Evolutionary conservation across 2,113 vertebrate genomes (phyloP), one percentile per base, ranked within the genome.

Genomic region (Nothocercus nigrocapillus): DNA sequence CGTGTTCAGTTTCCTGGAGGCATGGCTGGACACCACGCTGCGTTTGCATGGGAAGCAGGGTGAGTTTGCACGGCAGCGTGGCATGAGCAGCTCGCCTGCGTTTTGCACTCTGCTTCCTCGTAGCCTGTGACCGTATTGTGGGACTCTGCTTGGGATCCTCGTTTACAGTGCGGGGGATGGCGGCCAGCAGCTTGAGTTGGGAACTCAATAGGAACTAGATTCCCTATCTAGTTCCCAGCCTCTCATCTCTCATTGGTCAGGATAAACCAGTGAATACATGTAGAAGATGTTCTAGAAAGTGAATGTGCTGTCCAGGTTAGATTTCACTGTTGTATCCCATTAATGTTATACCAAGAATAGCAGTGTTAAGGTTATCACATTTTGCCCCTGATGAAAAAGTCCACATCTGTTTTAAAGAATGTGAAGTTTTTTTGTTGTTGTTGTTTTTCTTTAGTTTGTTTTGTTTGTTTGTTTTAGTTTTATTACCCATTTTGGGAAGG

Each of bases 161-260:
- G 20, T 42, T 88, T 13, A 11, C 38, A 58, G 30, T 25, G 6
- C 9, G 18, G 18, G 13, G 38, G 51, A 13, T 13, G 68, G 21
- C 44, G 42, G 32, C 5, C 45, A 32, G n/a, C 25, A 72, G 0
- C 36, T 84, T 7, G 18, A 0, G 10, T 17, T 17, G 14, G 16
- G 14, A n/a, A n/a, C n/a, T n/a, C n/a, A n/a, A n/a, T n/a, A n/a
- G n/a, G n/a, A n/a, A 16, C 45, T 21, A 70, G 67, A 49, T n/a
- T 34, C 22, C 32, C 4, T 70, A 36, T 18, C 32, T 70, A 16
- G 16, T 34, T 40, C 18, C 30, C 64, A 77, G 4, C 9, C 14
- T 85, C 27, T n/a, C 77, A 24, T 19, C n/a, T 58, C 16, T 4
- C 2, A 49, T 30, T 36, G 73, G 20, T 59, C 53, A 56, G 49